Percentiles rank a stretch among this genome's conserved stretches.
Conservation (phyloP, 2,888 invertebrate genomes). For the Holacanthella duospinosa region DNA sequence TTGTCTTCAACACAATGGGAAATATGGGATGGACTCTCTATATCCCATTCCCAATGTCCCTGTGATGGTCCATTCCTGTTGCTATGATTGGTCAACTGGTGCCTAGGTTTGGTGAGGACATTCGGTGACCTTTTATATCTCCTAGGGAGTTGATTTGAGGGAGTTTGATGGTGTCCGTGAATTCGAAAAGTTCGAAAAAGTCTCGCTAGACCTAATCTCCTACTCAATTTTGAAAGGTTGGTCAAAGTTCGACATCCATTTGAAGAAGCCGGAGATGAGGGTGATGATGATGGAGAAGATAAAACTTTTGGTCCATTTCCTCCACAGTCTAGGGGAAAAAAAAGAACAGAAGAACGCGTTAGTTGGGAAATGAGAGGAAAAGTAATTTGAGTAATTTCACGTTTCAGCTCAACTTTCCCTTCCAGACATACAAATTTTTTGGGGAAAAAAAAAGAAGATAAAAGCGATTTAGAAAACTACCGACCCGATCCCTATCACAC, state of each 20-base stretch:
- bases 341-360: no score
- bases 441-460: not conserved
- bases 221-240: slow-evolving; percentile 29
- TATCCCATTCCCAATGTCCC: no score
- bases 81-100: not conserved
- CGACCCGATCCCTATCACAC: not conserved
- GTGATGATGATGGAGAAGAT: slow-evolving; percentile 3
- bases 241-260: slow-evolving; percentile 31
- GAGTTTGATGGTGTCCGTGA: slow-evolving; percentile 6
- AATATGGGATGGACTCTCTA: not conserved
- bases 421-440: not conserved
- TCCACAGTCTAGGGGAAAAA: not conserved
- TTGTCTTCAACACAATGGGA: not conserved
- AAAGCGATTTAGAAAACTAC: not conserved
- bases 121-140: not conserved
- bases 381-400: slow-evolving; percentile 5
- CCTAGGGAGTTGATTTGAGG: not conserved
- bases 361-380: no score
- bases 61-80: no score
- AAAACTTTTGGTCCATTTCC: not conserved
- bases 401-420: not conserved
- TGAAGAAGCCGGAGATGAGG: slow-evolving; percentile 5
- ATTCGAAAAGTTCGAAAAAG: slow-evolving; percentile 27
- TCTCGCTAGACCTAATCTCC: slow-evolving; percentile 26
- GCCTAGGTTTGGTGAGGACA: not conserved